phyloP scores from a whole-genome alignment of 92 coral and sea anemone genomes.

The Heteractis magnifica region DNA sequence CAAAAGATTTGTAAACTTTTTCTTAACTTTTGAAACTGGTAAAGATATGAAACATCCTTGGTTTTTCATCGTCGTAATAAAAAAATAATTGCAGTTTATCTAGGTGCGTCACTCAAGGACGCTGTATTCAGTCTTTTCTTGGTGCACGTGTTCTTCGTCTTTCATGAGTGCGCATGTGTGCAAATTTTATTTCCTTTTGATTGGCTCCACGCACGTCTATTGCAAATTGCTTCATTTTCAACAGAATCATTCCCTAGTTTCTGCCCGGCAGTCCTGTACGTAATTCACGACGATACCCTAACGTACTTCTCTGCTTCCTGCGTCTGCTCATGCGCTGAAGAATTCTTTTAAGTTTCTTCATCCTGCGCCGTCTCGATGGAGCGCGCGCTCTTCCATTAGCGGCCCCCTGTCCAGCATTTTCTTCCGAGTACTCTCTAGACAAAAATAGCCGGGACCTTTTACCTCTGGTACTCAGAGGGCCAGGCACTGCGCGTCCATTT shows the following conservation, averaged over 20 bases:
- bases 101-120: background rate
- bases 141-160: background rate
- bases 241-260: background rate
- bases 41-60: background rate
- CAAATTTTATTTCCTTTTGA: background rate
- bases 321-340: background rate
- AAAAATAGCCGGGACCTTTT: constrained; percentile 37
- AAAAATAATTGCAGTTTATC: background rate
- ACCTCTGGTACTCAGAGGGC: constrained; percentile 28
- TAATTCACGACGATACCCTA: background rate
- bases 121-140: background rate
- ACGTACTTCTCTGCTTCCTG: background rate
- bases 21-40: background rate
- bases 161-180: background rate
- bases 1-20: background rate
- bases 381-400: background rate
- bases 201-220: background rate
- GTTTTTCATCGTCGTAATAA: background rate
- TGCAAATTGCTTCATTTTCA: background rate
- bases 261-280: background rate
- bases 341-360: constrained; percentile 3
- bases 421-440: background rate
- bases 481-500: constrained; percentile 35
- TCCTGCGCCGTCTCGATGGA: background rate
- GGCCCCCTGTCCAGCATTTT: background rate